Evolutionary conservation across 2,113 vertebrate species (phyloP), one percentile per base, ranked within the genome.

Genomic region (Gila orcuttii): DNA sequence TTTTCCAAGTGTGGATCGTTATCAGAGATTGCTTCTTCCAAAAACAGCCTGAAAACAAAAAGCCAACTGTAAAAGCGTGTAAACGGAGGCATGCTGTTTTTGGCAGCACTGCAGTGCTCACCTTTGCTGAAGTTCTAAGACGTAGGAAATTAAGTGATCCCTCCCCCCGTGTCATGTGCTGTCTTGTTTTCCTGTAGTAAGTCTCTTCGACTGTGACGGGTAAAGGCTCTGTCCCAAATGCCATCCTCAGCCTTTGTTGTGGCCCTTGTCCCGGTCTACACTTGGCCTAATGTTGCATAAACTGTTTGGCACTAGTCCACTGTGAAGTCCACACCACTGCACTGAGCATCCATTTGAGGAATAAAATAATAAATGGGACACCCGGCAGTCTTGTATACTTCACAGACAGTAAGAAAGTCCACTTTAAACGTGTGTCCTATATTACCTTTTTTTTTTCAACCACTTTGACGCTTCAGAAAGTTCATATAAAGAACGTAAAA

Each of bases 11-110:
- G 28, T 83, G 81, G 81, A 83, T 83, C 21, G 31, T 73, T 83
- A 57, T 52, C 31, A 57, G 66, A 83, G 81, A 83, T 83, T 69
- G 66, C 21, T 33, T 57, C 66, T 83, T 55, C 81, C 66, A 73
- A 83, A 71, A 83, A 83, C 66, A 25, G 31, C 64, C 81, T 52
- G 81, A 42, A 83, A 73, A 66, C 23, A 79, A 83, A 82, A 83
- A 31, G 25, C 47, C 47, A 83, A 82, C 42, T 68, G 60, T 66
- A 68, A 68, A 71, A 71, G 64, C 0, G 2, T 66, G 79, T 82
- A 66, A 66, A 52, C 11, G 25, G 15, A 52, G 2, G 28, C n/a
- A 64, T 64, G 36, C 36, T 64, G 62, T 52, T 82, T 64, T 64
- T 52, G 39, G 42, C 25, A 66, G 9, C 8, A 3, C 42, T 47